Conservation (phyloP, 2,888 invertebrate species). For the Archips xylosteana region DNA sequence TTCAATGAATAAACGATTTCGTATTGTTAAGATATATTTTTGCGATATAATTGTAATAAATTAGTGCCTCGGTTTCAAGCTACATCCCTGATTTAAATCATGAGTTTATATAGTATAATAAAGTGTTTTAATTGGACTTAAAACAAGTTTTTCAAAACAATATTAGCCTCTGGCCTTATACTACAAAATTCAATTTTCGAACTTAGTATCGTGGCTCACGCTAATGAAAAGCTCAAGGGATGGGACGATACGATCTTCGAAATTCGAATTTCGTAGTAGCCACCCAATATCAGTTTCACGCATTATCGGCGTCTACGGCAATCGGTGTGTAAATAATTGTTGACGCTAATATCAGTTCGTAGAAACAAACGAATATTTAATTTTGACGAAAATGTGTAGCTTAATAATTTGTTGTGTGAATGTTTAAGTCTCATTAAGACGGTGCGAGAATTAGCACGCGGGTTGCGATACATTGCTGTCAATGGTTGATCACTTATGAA, state of each 20-base stretch:
- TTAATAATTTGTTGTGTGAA: conserved; percentile 9
- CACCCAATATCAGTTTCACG: background rate
- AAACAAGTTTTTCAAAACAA: background rate
- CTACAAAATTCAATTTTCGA: too few relatives aligned
- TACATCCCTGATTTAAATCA: background rate
- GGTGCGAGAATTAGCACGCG: too few relatives aligned
- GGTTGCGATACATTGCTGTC: too few relatives aligned
- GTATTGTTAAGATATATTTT: conserved; percentile 1
- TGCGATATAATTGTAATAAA: background rate
- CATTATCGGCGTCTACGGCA: background rate
- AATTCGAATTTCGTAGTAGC: too few relatives aligned
- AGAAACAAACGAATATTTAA: background rate
- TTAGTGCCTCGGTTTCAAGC: background rate
- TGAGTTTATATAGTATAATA: background rate
- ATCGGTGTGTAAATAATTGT: background rate
- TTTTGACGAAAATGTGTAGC: conserved; percentile 6
- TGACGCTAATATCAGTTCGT: background rate
- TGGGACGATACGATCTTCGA: too few relatives aligned
- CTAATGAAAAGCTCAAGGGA: too few relatives aligned
- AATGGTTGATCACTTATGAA: too few relatives aligned
- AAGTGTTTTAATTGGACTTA: background rate
- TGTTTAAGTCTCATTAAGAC: background rate
- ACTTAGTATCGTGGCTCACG: too few relatives aligned
- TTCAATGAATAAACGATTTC: background rate
- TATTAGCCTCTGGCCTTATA: too few relatives aligned